Percentiles rank a stretch among this genome's conserved stretches.
phyloP scores from a whole-genome alignment of 1,140 invertebrate genomes.

The Pseudomyrmex flavicornis region DNA sequence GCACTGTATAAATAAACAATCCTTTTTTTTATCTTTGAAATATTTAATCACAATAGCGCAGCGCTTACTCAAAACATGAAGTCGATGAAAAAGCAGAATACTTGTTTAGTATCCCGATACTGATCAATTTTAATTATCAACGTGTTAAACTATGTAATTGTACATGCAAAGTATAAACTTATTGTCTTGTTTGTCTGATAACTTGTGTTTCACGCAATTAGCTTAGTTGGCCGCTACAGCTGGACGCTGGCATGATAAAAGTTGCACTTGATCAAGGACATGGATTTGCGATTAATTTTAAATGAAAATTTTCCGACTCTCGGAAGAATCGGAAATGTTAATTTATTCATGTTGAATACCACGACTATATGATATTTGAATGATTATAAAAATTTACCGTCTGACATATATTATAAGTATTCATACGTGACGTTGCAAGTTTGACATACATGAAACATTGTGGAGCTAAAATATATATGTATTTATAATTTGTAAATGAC shows the following conservation, averaged over 20 bases:
- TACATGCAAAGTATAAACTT: conserved; percentile 68
- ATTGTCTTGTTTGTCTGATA: conserved; percentile 49
- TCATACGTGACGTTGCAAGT: neutral
- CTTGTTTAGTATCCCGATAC: too few species aligned
- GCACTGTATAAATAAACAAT: neutral
- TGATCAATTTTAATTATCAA: conserved; percentile 70
- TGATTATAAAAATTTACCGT: neutral
- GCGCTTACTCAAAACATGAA: neutral
- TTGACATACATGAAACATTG: neutral
- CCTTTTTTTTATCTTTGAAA: neutral
- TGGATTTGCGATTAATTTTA: conserved; percentile 47
- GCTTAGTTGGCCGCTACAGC: conserved; percentile 1
- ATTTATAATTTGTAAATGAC: neutral
- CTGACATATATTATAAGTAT: neutral
- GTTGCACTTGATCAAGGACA: conserved; percentile 27
- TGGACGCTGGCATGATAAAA: conserved; percentile 30
- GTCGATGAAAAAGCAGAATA: neutral
- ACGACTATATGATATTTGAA: neutral
- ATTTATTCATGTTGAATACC: neutral
- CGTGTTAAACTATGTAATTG: conserved; percentile 76
- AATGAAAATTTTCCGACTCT: conserved; percentile 29
- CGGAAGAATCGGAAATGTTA: neutral
- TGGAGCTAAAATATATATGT: neutral
- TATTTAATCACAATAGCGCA: neutral
- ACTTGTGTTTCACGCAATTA: conserved; percentile 18